These are phyloP conservation scores for Brenthis daphne DNA, from an alignment of 2,888 invertebrate genomes.

Conservation along the genomic window DNA sequence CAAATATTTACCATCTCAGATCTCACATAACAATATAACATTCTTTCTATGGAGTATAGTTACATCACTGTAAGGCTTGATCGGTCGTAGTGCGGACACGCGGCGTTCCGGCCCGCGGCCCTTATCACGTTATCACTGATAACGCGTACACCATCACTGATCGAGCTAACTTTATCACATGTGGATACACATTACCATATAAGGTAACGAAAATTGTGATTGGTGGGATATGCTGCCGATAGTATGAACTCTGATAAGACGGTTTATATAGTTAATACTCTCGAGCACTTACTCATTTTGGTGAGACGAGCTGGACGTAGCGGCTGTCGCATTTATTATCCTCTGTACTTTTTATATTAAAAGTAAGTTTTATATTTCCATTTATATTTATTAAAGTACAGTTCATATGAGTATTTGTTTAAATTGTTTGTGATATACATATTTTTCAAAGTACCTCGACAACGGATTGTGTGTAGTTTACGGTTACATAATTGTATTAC, in stretches of 20 bases:
- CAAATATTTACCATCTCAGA: slow-evolving; percentile 3
- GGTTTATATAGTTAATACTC: slow-evolving; percentile 81
- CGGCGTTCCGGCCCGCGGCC: slow-evolving; percentile 24
- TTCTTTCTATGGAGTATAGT: neutral
- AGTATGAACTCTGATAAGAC: slow-evolving; percentile 79
- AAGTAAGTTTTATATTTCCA: slow-evolving; percentile 62
- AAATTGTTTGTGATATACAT: slow-evolving; percentile 18
- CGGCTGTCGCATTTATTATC: slow-evolving; percentile 63
- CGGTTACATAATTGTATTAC: slow-evolving; percentile 32
- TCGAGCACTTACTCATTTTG: slow-evolving; percentile 69
- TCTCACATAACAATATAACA: slow-evolving; percentile 7
- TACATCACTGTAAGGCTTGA: slow-evolving; percentile 31
- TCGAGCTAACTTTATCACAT: slow-evolving; percentile 62
- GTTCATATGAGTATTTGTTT: slow-evolving; percentile 17
- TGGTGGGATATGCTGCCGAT: slow-evolving; percentile 82
- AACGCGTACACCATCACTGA: slow-evolving; percentile 49
- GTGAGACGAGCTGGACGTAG: slow-evolving; percentile 66
- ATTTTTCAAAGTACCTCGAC: slow-evolving; percentile 12
- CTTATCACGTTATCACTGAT: slow-evolving; percentile 43
- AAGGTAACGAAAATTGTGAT: slow-evolving; percentile 88
- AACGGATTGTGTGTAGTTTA: slow-evolving; percentile 18
- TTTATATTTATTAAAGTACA: slow-evolving; percentile 17
- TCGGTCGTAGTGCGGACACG: slow-evolving; percentile 28
- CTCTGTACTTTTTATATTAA: slow-evolving; percentile 60
- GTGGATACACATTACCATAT: slow-evolving; percentile 84